Conservation (phyloP, 1,140 invertebrate species). For the Eueides isabella region DNA sequence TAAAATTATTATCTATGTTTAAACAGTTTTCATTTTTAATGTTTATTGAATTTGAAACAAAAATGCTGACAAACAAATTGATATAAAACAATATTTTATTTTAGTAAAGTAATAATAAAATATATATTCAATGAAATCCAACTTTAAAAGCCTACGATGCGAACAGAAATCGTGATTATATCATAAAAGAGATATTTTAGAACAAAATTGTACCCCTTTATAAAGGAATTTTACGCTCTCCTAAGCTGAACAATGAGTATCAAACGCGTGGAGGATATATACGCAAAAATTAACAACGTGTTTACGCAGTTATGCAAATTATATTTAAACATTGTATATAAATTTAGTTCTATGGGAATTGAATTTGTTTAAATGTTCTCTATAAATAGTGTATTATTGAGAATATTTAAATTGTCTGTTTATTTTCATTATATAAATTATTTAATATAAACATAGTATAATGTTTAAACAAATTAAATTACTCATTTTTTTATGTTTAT, state of each 20-base stretch:
- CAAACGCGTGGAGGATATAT: neutral
- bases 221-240: conserved; percentile 33
- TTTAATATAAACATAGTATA: no score
- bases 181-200: conserved; percentile 23
- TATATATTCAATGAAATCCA: conserved; percentile 7
- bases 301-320: neutral
- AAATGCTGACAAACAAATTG: neutral
- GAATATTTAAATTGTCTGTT: no score
- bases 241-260: conserved; percentile 20
- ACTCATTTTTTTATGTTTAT: no score
- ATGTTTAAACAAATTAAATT: no score
- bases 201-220: conserved; percentile 29
- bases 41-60: no score
- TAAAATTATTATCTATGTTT: neutral
- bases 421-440: no score
- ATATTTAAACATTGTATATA: neutral
- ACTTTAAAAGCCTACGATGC: neutral
- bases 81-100: neutral
- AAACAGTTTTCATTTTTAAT: neutral
- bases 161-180: neutral
- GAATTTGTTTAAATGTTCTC: no score
- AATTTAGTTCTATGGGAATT: no score
- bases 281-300: neutral
- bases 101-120: neutral
- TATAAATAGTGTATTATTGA: no score